Percentiles rank a stretch among this genome's conserved stretches.
These are phyloP conservation scores for Pristionchus japonicus DNA, from an alignment of 2,888 invertebrate species.

Conservation along the genomic window DNA sequence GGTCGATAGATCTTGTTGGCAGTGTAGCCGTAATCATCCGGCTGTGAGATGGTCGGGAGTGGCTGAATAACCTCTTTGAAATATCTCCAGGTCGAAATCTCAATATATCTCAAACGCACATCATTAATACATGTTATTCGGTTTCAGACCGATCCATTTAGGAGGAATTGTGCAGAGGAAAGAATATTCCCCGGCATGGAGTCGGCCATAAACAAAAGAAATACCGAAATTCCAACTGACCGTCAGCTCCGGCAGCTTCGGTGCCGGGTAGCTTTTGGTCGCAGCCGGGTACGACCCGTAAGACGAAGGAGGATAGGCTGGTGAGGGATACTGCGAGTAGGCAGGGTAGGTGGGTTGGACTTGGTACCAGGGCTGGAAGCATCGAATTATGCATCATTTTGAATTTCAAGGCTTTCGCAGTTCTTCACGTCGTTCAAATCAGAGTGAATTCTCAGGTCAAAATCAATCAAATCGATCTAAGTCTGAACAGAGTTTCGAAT, in stretches of 20 bases:
- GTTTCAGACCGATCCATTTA: no score
- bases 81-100: no score
- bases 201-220: no score
- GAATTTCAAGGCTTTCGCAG: no score
- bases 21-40: background rate
- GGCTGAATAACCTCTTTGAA: background rate
- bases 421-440: no score
- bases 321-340: background rate
- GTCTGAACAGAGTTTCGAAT: no score
- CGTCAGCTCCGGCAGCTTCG: background rate
- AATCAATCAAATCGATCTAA: no score
- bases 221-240: background rate
- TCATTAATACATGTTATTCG: no score
- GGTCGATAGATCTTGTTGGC: conserved; percentile 31
- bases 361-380: background rate
- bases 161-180: no score
- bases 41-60: background rate
- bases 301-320: background rate
- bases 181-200: no score
- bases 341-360: background rate
- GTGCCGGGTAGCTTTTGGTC: background rate
- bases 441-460: no score
- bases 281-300: background rate
- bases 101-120: no score
- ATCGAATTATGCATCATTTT: background rate